A percentile compares a stretch with the other conserved stretches of the same genome.
Conservation (phyloP, 2,113 vertebrate species). For the Pithys albifrons region DNA sequence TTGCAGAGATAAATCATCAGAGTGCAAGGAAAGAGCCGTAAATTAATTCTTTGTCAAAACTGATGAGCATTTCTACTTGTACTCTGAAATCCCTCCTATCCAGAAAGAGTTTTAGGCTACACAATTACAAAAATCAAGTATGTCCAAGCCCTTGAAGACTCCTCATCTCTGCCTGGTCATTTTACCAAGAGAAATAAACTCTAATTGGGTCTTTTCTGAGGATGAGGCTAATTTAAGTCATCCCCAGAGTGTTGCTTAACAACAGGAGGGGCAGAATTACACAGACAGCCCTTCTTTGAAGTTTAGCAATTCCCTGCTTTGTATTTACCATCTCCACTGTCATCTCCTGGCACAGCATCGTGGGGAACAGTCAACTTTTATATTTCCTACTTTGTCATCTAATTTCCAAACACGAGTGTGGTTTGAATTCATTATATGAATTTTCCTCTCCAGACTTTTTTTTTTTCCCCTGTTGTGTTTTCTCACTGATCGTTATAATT, state of each 20-base stretch:
- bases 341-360: neutral
- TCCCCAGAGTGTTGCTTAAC: neutral
- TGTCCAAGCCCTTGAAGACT: neutral
- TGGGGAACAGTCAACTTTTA: neutral
- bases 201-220: neutral
- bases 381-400: neutral
- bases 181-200: neutral
- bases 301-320: neutral
- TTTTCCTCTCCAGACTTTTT: conserved; percentile 31
- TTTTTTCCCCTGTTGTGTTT: neutral
- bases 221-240: neutral
- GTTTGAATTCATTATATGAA: neutral
- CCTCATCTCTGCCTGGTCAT: neutral
- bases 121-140: neutral
- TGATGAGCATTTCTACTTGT: neutral
- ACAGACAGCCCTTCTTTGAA: neutral
- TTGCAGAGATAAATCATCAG: neutral
- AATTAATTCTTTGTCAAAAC: neutral
- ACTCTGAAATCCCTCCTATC: neutral
- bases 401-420: conserved; percentile 5
- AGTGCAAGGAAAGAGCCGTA: neutral
- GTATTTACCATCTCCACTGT: neutral
- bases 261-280: neutral
- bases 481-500: conserved; percentile 23
- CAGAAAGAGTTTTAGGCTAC: neutral